Percentiles rank a stretch among this genome's conserved stretches.
These are phyloP conservation scores for Phaethornis superciliosus DNA, from an alignment of 2,113 vertebrate species.

Conservation along the genomic window DNA sequence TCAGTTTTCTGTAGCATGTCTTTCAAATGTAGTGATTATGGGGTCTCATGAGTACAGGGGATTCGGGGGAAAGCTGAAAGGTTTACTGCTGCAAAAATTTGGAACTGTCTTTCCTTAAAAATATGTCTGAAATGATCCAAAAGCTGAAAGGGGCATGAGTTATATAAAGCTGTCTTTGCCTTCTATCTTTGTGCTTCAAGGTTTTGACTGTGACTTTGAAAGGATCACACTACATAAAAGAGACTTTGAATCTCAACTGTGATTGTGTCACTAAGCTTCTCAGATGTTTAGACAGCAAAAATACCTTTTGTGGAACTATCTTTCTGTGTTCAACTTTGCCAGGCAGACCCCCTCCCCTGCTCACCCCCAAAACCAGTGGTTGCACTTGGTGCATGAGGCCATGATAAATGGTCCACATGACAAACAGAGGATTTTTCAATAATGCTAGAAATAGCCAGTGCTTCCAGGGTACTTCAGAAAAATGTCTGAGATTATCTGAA, in stretches of 20 bases:
- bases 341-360: accelerated
- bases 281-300: neutral
- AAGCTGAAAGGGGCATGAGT: neutral
- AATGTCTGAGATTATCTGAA: neutral
- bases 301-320: neutral
- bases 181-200: neutral
- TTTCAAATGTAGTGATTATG: neutral
- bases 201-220: neutral
- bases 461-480: neutral
- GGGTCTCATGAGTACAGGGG: neutral
- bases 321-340: neutral
- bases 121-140: neutral
- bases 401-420: accelerated
- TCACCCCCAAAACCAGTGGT: neutral
- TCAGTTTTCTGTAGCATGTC: neutral
- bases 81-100: neutral
- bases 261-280: neutral
- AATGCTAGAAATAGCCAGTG: neutral
- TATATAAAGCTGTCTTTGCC: neutral
- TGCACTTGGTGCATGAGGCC: neutral
- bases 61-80: neutral
- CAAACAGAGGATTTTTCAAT: neutral
- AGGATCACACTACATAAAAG: neutral
- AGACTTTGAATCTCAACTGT: neutral
- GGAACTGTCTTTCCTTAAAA: neutral